phyloP scores from a whole-genome alignment of 2,113 vertebrate species.

The Sylvilagus bachmani region DNA sequence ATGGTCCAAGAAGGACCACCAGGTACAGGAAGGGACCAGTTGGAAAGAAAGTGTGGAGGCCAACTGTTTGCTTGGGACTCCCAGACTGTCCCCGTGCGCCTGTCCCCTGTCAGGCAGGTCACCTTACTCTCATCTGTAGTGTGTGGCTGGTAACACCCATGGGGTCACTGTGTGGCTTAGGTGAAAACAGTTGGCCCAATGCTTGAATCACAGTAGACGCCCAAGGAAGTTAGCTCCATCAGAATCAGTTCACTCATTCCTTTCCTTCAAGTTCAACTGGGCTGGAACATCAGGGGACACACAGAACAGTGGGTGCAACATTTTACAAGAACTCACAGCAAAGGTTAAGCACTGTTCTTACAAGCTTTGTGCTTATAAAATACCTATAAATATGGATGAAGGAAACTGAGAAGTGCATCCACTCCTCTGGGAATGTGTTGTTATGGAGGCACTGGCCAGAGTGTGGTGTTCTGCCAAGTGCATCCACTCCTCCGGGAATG shows the following conservation, averaged over 20 bases:
- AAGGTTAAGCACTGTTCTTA: constrained; percentile 31
- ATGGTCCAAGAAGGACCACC: not conserved
- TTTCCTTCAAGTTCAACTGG: constrained; percentile 7
- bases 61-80: not conserved
- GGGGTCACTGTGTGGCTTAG: not conserved
- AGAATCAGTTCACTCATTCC: not conserved
- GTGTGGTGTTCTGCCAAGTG: not conserved
- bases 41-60: not conserved
- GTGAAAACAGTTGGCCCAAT: not conserved
- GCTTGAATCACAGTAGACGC: not conserved
- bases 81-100: not conserved
- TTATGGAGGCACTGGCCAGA: not conserved
- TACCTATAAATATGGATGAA: not conserved
- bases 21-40: not conserved
- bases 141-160: not conserved
- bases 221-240: not conserved
- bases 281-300: not conserved
- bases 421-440: not conserved
- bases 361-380: not conserved
- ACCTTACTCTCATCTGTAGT: not conserved
- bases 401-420: not conserved
- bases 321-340: not conserved
- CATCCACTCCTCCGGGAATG: not conserved
- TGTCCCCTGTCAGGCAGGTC: not conserved
- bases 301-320: constrained; percentile 31